Evolutionary conservation across 2,888 invertebrate species (phyloP).

Genomic region (Hipparchia semele): DNA sequence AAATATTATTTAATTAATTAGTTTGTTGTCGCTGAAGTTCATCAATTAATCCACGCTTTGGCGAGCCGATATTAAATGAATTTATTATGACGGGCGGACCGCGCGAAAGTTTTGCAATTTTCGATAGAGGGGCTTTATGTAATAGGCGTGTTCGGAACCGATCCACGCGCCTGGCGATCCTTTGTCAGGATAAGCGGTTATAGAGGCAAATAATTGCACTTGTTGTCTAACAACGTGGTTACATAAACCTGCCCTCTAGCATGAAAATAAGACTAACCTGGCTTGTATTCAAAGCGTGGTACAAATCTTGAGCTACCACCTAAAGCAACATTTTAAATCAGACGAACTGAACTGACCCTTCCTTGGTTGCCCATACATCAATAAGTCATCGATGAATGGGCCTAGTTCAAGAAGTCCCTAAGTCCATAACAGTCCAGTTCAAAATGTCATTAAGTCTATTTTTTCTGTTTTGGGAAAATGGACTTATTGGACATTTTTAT

Average conservation of each 20-base stretch:
- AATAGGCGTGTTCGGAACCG: conserved; percentile 41
- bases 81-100: conserved; percentile 59
- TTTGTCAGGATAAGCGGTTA: conserved; percentile 18
- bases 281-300: background rate
- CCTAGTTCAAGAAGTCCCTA: no score
- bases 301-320: background rate
- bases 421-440: no score
- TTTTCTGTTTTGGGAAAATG: no score
- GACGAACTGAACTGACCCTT: no score
- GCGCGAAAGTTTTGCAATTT: conserved; percentile 60
- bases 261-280: background rate
- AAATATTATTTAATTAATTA: background rate
- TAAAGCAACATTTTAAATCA: no score
- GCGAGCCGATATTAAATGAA: conserved; percentile 60
- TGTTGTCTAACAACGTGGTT: conserved; percentile 11
- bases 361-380: no score
- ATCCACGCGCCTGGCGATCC: conserved; percentile 29
- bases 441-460: no score
- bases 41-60: conserved; percentile 40
- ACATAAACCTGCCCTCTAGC: background rate
- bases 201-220: background rate
- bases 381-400: no score
- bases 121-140: conserved; percentile 51
- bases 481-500: no score
- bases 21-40: conserved; percentile 37